Base-by-base conservation (phyloP, 2,113 vertebrate genomes). In the Ameiurus melas region DNA sequence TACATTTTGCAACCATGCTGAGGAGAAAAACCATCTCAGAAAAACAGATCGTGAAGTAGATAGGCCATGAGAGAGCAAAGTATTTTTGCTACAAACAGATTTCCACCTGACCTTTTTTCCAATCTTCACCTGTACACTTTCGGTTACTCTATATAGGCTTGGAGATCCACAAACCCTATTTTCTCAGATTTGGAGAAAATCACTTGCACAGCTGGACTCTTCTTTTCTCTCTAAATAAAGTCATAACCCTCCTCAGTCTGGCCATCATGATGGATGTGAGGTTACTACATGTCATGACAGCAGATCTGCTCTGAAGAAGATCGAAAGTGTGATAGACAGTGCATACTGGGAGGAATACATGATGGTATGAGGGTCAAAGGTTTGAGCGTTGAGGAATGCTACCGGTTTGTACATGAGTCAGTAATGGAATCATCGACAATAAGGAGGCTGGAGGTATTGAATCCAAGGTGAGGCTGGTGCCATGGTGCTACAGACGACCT, bases 181-280 rank as follows among this genome's bases (percentile, higher is more conserved):
- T 77, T 3, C 22, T 81, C 3, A 19, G 19, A 58, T 81, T 20
- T 53, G 13, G 5, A 51, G 14, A 80, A 57, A 55, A 57, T 80
- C 20, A 10, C 16, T 80, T 80, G 6, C 78, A 33, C 53, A 57
- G 3, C 9, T 20, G 19, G 9, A 81, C 53, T 22, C 53, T n/a
- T 78, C 8, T 7, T 57, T 57, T 22, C 9, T 58, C 55, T 22
- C 79, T n/a, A 60, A 43, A 51, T 51, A 66, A 14, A 60, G 17
- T 22, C 58, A 1, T 64, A 43, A 80, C 60, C 85, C 43, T 51
- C 5, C 19, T 36, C 39, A 86, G 19, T n/a, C 58, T 47, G 39
- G 57, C 36, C 33, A n/a, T 62, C 55, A n/a, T 86, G 55, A 86
- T 86, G 85, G 85, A 86, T 62, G 55, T 30, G 71, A 86, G 70